These are phyloP conservation scores for Sturnus vulgaris DNA, from an alignment of 2,113 vertebrate species.

Conservation along the genomic window DNA sequence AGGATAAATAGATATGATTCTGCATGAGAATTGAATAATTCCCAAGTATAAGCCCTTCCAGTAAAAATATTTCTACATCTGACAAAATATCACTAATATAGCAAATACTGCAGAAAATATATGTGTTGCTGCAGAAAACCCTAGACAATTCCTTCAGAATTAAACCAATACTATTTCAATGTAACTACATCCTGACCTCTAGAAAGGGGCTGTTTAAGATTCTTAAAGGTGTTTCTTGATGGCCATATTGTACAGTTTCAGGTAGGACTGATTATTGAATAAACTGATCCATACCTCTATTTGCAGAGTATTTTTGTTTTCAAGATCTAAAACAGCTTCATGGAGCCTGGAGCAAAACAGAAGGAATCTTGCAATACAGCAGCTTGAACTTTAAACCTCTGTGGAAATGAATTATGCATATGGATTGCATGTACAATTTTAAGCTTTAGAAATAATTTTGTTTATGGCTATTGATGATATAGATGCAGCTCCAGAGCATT, in stretches of 20 bases:
- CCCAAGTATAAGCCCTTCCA: not conserved
- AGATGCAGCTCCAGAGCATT: not conserved
- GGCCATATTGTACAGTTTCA: not conserved
- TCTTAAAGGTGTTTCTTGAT: not conserved
- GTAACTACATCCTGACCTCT: not conserved
- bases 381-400: slow-evolving; percentile 1
- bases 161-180: not conserved
- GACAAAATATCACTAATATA: not conserved
- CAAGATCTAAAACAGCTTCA: not conserved
- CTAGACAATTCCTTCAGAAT: not conserved
- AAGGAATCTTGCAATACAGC: not conserved
- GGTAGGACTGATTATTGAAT: not conserved
- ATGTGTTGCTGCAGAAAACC: not conserved
- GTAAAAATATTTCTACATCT: not conserved
- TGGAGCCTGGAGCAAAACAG: not conserved
- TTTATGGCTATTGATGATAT: not conserved
- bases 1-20: not conserved
- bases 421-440: not conserved
- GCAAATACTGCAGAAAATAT: not conserved
- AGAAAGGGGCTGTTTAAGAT: not conserved
- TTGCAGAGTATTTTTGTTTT: not conserved
- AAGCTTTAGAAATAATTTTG: not conserved
- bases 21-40: not conserved
- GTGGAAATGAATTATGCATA: slow-evolving; percentile 15
- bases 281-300: not conserved